These are phyloP conservation scores for Lethenteron reissneri DNA, from an alignment of 2,113 vertebrate species.

Conservation along the genomic window DNA sequence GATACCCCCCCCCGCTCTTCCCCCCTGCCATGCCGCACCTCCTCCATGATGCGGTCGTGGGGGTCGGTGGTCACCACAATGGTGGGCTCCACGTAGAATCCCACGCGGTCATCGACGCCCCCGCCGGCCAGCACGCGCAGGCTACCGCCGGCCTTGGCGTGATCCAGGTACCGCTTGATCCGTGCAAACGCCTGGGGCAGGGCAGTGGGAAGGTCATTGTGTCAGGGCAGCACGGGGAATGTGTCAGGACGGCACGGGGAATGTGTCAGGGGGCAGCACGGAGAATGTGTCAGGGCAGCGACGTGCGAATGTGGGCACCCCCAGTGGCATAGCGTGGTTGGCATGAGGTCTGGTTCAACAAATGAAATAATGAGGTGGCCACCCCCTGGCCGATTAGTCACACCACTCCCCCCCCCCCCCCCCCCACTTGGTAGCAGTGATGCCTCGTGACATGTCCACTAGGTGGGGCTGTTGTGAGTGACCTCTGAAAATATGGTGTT, in stretches of 20 bases:
- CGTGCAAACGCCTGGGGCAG: slow-evolving; percentile 40
- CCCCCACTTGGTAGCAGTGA: too few relatives aligned
- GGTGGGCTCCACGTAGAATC: slow-evolving; percentile 65
- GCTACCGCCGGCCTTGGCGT: slow-evolving; percentile 31
- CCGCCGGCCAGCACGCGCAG: slow-evolving; percentile 60
- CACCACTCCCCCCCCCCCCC: too few relatives aligned
- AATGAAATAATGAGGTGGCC: too few relatives aligned
- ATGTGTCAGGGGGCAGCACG: background rate
- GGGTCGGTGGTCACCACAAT: slow-evolving; percentile 61
- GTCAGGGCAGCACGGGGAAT: too few relatives aligned
- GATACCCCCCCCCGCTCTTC: too few relatives aligned
- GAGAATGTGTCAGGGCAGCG: background rate
- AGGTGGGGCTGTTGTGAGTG: too few relatives aligned
- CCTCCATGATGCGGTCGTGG: slow-evolving; percentile 52
- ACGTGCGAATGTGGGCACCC: background rate
- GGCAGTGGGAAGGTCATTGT: too few relatives aligned
- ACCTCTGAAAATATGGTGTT: too few relatives aligned
- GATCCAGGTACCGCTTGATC: slow-evolving; percentile 47
- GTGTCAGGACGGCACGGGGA: background rate
- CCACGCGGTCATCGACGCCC: slow-evolving; percentile 32
- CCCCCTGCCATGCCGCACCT: slow-evolving; percentile 24
- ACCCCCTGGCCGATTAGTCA: too few relatives aligned
- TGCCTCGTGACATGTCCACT: too few relatives aligned
- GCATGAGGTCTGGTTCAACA: too few relatives aligned
- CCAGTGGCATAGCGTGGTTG: too few relatives aligned